Base-by-base conservation (phyloP, 2,797 vertebrate genomes). In the Coendou prehensilis region DNA sequence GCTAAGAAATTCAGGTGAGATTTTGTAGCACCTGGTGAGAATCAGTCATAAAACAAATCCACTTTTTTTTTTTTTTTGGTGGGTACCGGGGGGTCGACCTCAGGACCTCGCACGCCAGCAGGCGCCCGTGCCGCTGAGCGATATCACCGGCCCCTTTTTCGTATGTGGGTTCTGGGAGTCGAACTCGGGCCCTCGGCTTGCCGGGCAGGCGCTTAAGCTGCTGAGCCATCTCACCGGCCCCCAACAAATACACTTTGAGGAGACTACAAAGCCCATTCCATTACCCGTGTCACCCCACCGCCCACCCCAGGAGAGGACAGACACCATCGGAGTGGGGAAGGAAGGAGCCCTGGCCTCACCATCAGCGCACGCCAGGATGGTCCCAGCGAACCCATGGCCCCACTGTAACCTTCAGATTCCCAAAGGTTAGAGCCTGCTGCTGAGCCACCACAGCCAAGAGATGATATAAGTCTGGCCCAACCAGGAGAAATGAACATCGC, bases 351-450 rank as follows among this genome's bases (percentile, higher is more conserved):
- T 41, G 67, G 6, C 20, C n/a, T 37, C 11, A 10, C 30, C 26
- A 22, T 13, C 3, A 14, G 52, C 6, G 22, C 26, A 3, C 67
- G 8, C 17, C 28, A 26, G 3, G 18, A 22, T 0, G 4, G 26
- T 59, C 18, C 33, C 59, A 28, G 59, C 10, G 59, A 26, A 61
- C 59, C 23, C 9, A 10, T 28, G 54, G 23, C 30, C 28, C 47
- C 37, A 28, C 8, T 9, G 1, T n/a, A 0, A 6, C 41, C n/a
- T n/a, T 47, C 23, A 2, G 6, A 23, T 1, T 4, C 17, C 0
- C 6, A 1, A 1, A 93, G 20, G 11, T 52, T 57, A 11, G 15
- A 33, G 63, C 11, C 17, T 22, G 4, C 45, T 3, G 5, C 57
- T 47, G 30, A 28, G 9, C 13, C 28, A 26, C 26, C 69, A 33